Conservation (phyloP, 1,140 invertebrate genomes). For the Macrosteles quadrilineatus region DNA sequence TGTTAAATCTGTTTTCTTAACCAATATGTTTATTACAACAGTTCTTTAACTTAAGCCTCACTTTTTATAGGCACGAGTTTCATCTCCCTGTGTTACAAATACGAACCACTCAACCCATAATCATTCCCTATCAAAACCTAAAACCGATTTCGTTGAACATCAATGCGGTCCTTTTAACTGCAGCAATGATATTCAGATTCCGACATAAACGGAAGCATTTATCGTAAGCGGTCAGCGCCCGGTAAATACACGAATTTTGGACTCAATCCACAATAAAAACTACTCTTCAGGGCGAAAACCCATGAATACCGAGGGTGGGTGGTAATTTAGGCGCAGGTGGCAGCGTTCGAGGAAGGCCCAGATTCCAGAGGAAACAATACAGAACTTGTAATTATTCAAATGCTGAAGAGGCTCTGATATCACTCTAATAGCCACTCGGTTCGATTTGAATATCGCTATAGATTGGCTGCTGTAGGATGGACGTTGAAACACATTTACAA, state of each 20-base stretch:
- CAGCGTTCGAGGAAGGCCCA: not conserved
- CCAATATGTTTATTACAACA: too few species aligned
- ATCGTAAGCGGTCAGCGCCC: not conserved
- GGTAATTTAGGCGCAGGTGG: constrained; percentile 9
- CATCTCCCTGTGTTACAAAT: too few species aligned
- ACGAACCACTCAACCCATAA: too few species aligned
- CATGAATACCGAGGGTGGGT: not conserved
- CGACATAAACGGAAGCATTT: not conserved
- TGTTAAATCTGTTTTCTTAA: too few species aligned
- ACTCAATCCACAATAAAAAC: not conserved
- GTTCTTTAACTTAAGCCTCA: too few species aligned
- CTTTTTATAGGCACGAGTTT: too few species aligned
- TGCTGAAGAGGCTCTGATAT: constrained; percentile 1
- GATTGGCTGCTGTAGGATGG: not conserved
- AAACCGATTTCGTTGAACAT: too few species aligned
- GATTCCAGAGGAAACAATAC: constrained; percentile 16
- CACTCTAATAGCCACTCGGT: not conserved
- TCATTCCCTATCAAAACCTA: too few species aligned
- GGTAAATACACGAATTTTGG: constrained; percentile 10
- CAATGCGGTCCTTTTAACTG: too few species aligned
- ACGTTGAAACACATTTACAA: too few species aligned
- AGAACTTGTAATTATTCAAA: constrained; percentile 9
- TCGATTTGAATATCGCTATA: constrained; percentile 6
- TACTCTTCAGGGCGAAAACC: not conserved
- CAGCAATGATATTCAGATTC: not conserved